Evolutionary conservation across 1,140 invertebrate genomes (phyloP), one percentile per base, ranked within the genome.

Genomic region (Drosophila hydei): DNA sequence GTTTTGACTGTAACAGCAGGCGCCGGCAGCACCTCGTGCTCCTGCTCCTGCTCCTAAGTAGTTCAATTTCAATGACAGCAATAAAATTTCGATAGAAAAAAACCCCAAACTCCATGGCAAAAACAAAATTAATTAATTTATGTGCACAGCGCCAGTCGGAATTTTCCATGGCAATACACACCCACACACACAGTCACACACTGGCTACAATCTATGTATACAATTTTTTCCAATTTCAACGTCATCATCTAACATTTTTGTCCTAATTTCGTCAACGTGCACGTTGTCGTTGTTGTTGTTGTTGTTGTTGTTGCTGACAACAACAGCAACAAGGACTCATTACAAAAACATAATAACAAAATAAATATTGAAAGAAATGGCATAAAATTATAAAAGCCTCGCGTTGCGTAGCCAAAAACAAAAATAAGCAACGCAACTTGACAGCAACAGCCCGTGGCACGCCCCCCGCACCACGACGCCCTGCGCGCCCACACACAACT

Each of bases 51-150:
- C 55, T 30, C 40, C 23, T 43, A 71, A 71, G 45, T 65, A 71
- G 68, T 71, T 71, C 68, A 71, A 51, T 72, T 67, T 72, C 69
- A 72, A 72, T 72, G 69, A 65, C 70, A 72, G 67, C 64, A 72
- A 72, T 72, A 72, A 72, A 72, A 68, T 68, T 72, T 72, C 63
- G 55, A 68, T 72, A 61, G 55, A 72, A 40, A 38, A 42, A 72
- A 61, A 60, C 38, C 25, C 54, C 61, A 65, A 61, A 60, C 38
- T 36, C 54, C 60, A 65, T 45, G 61, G 68, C 68, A 79, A 64
- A 84, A 87, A 87, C 77, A 80, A 85, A 87, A 85, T 87, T 85
- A 85, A 85, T 85, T 85, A 85, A 85, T 87, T 87, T 87, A 87
- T 87, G 67, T 87, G 75, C 81, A 52, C 64, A 62, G 43, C 25